A percentile compares a stretch with the other conserved stretches of the same genome.
Conservation (phyloP, 2,888 invertebrate species). For the Ariolimax columbianus region DNA sequence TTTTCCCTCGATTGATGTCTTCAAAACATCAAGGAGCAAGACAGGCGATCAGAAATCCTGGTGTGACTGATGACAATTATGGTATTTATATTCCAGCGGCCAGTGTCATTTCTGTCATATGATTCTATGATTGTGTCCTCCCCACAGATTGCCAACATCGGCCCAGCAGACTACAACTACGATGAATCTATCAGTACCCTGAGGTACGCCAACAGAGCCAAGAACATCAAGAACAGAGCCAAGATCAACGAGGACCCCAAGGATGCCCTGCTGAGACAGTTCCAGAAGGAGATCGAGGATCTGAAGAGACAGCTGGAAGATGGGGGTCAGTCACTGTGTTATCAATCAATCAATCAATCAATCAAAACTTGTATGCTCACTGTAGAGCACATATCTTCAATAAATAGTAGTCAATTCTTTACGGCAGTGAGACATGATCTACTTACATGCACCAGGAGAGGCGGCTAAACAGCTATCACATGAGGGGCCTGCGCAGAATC, state of each 20-base stretch:
- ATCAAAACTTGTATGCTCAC: too few relatives aligned
- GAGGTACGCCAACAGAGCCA: constrained; percentile 97
- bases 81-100: too few relatives aligned
- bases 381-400: too few relatives aligned
- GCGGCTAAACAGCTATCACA: too few relatives aligned
- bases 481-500: too few relatives aligned
- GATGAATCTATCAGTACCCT: constrained; percentile 98
- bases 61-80: too few relatives aligned
- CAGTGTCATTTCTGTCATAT: constrained; percentile 8
- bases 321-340: constrained; percentile 72
- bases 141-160: constrained; percentile 93
- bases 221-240: constrained; percentile 97
- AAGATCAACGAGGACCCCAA: constrained; percentile 98
- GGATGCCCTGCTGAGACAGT: constrained; percentile 94
- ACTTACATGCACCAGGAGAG: too few relatives aligned
- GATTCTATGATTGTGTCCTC: background rate
- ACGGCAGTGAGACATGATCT: too few relatives aligned
- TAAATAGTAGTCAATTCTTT: too few relatives aligned
- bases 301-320: constrained; percentile 91
- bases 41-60: too few relatives aligned
- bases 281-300: constrained; percentile 96
- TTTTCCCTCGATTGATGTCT: too few relatives aligned
- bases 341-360: background rate
- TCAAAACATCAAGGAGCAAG: too few relatives aligned
- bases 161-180: constrained; percentile 96